Evolutionary conservation across 2,888 invertebrate species (phyloP).

Genomic region (Sialis fuliginosa): DNA sequence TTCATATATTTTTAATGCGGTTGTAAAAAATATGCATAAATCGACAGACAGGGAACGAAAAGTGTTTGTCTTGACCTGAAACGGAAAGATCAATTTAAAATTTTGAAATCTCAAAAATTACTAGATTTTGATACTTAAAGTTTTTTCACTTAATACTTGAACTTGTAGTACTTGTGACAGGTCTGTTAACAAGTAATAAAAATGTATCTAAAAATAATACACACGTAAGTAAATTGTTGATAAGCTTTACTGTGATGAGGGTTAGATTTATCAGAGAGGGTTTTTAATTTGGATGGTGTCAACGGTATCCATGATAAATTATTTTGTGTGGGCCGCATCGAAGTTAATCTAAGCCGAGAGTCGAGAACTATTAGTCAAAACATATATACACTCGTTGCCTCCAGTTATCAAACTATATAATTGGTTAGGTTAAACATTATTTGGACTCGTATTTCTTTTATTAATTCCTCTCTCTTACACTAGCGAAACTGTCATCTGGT

Average conservation of each 20-base stretch:
- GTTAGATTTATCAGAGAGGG: slow-evolving; percentile 18
- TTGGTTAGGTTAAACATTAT: slow-evolving; percentile 5
- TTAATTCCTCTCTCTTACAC: background rate
- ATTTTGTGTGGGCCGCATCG: slow-evolving; percentile 22
- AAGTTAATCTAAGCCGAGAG: slow-evolving; percentile 1
- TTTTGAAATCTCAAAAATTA: too few relatives aligned
- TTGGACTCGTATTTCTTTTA: background rate
- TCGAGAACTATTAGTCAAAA: slow-evolving; percentile 1
- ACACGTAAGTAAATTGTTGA: background rate
- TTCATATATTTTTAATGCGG: too few relatives aligned
- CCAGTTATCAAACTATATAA: slow-evolving; percentile 5
- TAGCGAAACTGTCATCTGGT: too few relatives aligned
- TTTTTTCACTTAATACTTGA: too few relatives aligned
- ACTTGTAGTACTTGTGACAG: too few relatives aligned
- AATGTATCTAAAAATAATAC: background rate
- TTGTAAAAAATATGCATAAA: too few relatives aligned
- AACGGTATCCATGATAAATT: slow-evolving; percentile 30
- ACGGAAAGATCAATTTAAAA: too few relatives aligned
- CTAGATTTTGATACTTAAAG: too few relatives aligned
- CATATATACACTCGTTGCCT: background rate
- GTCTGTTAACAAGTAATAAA: too few relatives aligned
- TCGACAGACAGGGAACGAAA: too few relatives aligned
- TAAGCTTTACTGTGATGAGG: too few relatives aligned
- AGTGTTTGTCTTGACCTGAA: too few relatives aligned
- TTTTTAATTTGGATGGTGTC: slow-evolving; percentile 31